These are phyloP conservation scores for Nerophis lumbriciformis DNA, from an alignment of 2,113 vertebrate genomes.

Conservation along the genomic window DNA sequence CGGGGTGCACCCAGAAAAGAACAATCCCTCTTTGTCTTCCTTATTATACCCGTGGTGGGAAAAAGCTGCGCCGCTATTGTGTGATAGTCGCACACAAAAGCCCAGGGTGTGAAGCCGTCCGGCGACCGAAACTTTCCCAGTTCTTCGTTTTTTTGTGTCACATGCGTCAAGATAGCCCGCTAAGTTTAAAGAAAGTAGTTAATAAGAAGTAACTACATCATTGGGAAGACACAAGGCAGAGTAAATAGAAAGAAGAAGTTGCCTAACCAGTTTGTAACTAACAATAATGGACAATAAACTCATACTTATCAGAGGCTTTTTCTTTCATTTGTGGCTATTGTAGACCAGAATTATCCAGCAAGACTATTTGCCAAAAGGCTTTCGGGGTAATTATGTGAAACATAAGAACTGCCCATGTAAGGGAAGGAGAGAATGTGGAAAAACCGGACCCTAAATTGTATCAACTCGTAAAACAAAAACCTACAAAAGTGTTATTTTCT, in stretches of 20 bases:
- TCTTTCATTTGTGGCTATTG: slow-evolving; percentile 4
- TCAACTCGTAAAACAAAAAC: background rate
- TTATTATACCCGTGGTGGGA: slow-evolving; percentile 83
- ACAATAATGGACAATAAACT: background rate
- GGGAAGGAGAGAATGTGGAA: background rate
- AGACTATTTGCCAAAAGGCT: background rate
- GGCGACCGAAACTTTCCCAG: slow-evolving; percentile 28
- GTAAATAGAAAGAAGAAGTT: slow-evolving; percentile 12
- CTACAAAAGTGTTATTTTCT: background rate
- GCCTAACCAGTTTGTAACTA: slow-evolving; percentile 16
- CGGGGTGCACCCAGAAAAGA: slow-evolving; percentile 21
- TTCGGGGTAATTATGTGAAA: slow-evolving; percentile 5
- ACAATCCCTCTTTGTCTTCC: slow-evolving; percentile 59
- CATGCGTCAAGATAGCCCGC: too few species aligned
- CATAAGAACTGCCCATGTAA: background rate
- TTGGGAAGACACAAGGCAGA: slow-evolving; percentile 2
- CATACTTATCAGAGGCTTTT: background rate
- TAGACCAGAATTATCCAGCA: background rate
- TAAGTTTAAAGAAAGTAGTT: background rate
- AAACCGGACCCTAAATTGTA: background rate
- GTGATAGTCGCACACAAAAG: slow-evolving; percentile 66
- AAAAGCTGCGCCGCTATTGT: slow-evolving; percentile 66
- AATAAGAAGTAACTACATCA: background rate
- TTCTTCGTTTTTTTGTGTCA: background rate
- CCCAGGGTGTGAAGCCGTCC: slow-evolving; percentile 63